Evolutionary conservation across 2,113 vertebrate species (phyloP).

Genomic region (Elanus axillaris): DNA sequence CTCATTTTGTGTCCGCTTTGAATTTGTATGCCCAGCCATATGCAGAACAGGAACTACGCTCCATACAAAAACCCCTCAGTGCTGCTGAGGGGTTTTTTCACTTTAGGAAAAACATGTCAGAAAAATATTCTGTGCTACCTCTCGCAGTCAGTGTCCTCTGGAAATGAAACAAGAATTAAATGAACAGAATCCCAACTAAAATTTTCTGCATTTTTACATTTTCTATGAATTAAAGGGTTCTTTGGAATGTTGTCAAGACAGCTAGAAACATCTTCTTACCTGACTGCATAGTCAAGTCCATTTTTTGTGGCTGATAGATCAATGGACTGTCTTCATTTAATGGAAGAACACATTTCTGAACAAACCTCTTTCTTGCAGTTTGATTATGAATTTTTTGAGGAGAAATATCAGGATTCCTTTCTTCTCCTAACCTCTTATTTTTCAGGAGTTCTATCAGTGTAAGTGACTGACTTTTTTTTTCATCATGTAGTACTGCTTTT

Average conservation of each 20-base stretch:
- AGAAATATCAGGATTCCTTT: conserved; percentile 71
- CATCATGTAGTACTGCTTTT: conserved; percentile 74
- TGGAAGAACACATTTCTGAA: conserved; percentile 83
- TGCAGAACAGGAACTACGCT: background rate
- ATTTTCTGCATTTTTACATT: background rate
- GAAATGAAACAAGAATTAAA: conserved; percentile 54
- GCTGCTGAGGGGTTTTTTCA: background rate
- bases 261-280: conserved; percentile 77
- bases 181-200: conserved; percentile 20
- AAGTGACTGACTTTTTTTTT: conserved; percentile 78
- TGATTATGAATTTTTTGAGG: conserved; percentile 79
- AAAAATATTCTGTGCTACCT: conserved; percentile 38
- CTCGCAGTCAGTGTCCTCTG: conserved; percentile 39
- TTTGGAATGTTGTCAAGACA: conserved; percentile 14
- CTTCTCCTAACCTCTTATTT: conserved; percentile 85
- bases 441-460: conserved; percentile 89
- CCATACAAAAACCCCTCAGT: background rate
- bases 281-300: conserved; percentile 83
- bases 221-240: background rate
- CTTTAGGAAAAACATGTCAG: conserved; percentile 25
- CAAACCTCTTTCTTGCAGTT: conserved; percentile 82
- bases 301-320: conserved; percentile 80
- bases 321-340: conserved; percentile 79
- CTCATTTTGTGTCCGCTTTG: background rate
- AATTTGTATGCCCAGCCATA: background rate